These are phyloP conservation scores for Ophioninae sp. DNA, from an alignment of 2,888 invertebrate species.

Conservation along the genomic window DNA sequence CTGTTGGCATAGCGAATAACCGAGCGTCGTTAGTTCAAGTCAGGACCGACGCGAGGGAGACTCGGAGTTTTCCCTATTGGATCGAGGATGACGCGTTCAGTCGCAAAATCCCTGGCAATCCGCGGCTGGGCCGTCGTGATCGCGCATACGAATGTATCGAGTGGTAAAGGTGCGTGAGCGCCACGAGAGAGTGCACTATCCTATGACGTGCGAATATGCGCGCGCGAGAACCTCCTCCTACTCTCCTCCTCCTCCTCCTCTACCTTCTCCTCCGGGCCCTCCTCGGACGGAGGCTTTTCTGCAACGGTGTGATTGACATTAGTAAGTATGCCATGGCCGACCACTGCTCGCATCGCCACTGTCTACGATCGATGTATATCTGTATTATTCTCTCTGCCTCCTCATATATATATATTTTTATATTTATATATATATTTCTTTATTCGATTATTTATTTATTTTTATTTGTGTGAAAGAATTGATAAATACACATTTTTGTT, in stretches of 20 bases:
- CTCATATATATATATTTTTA: no score
- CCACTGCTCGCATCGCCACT: constrained; percentile 76
- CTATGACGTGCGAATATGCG: constrained; percentile 6
- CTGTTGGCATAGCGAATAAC: no score
- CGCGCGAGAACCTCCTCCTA: constrained; percentile 65
- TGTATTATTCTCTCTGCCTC: not conserved
- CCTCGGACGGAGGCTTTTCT: constrained; percentile 57
- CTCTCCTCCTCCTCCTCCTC: no score
- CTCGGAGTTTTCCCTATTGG: not conserved
- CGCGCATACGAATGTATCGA: constrained; percentile 2
- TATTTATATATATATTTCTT: no score
- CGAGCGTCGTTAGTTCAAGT: no score
- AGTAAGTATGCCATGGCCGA: constrained; percentile 81
- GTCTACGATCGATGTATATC: constrained; percentile 23
- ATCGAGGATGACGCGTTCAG: not conserved
- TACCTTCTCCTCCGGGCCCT: no score
- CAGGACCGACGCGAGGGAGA: no score
- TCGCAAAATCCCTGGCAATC: not conserved
- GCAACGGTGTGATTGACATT: constrained; percentile 81
- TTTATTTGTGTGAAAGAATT: no score
- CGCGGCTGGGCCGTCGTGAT: not conserved
- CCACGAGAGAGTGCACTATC: constrained; percentile 38
- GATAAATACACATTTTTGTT: no score
- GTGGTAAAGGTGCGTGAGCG: not conserved
- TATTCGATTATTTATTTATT: no score